Base-by-base conservation (phyloP, 2,797 vertebrate genomes). In the Streptopelia turtur region DNA sequence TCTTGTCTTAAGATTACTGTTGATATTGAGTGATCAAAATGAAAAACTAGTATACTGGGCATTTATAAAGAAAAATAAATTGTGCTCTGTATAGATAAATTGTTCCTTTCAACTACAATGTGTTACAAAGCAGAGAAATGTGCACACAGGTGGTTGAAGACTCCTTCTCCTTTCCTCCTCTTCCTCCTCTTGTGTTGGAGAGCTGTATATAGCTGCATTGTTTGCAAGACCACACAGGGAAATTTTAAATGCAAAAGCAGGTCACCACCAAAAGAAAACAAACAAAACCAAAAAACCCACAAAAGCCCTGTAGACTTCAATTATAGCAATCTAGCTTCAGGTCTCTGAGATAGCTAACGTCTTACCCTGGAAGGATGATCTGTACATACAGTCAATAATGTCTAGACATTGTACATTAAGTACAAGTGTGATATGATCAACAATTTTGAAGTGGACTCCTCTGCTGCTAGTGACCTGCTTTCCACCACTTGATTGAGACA, bases 131-230 rank as follows among this genome's bases (percentile, higher is more conserved):
- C 37, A 89, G 43, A 17, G 64, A 82, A 41, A 66, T 56, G 28
- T 87, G 5, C 10, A 55, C 18, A 31, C 5, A 37, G 5, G 6
- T 84, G 10, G 25, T 50, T 56, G 35, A 69, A 69, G 11, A n/a
- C 10, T 33, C 9, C 12, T 63, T 13, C 11, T 5, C 11, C 13
- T 52, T 16, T 74, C 37, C 18, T 65, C 10, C 7, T 66, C 9
- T 74, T 53, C 39, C 10, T 12, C 3, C 5, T 82, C 0, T 9
- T 23, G 0, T 43, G 6, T 30, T 41, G 13, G 33, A 11, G 21
- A 84, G 49, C 16, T 47, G 6, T 50, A n/a, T 23, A 4, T 4
- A 55, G 37, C 28, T 59, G 12, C 14, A 13, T 55, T 0, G 0
- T 33, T 78, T 74, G 6, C 21, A 49, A 49, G 50, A 17, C 20